These are phyloP conservation scores for Saguinus imperator DNA, from an alignment of 2,113 vertebrate species.

Conservation along the genomic window DNA sequence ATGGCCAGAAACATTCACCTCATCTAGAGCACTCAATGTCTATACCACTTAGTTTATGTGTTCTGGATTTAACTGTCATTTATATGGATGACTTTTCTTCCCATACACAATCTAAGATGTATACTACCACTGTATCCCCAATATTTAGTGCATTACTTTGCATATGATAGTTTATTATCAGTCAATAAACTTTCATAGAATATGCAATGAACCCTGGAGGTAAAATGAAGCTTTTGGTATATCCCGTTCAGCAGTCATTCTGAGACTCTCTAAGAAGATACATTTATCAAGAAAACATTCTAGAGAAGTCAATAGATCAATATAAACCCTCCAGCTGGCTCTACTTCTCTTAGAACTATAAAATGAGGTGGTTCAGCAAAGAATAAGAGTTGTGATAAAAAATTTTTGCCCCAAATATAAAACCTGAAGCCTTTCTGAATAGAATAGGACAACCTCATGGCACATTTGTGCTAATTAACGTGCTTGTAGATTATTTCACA, in stretches of 20 bases:
- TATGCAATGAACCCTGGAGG: not conserved
- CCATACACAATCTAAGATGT: not conserved
- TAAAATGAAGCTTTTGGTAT: not conserved
- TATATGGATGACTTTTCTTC: not conserved
- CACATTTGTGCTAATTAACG: constrained; percentile 43
- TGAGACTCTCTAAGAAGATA: not conserved
- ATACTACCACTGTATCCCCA: not conserved
- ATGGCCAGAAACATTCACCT: not conserved
- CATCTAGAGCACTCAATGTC: not conserved
- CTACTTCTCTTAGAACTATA: constrained; percentile 22
- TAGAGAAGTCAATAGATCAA: not conserved
- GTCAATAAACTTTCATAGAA: not conserved
- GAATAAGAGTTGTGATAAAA: constrained; percentile 33
- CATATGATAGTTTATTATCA: not conserved
- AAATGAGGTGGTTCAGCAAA: constrained; percentile 15
- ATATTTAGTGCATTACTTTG: not conserved
- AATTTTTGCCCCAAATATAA: not conserved
- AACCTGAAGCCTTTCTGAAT: constrained; percentile 6
- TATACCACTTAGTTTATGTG: not conserved
- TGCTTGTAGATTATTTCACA: constrained; percentile 3
- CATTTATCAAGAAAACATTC: not conserved
- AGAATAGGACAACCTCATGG: constrained; percentile 37
- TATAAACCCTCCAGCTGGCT: constrained; percentile 13
- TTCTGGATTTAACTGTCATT: not conserved
- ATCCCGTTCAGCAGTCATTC: constrained; percentile 22